A percentile compares a stretch with the other conserved stretches of the same genome.
phyloP scores from a whole-genome alignment of 2,888 invertebrate genomes.

The Sussaba pulchella region DNA sequence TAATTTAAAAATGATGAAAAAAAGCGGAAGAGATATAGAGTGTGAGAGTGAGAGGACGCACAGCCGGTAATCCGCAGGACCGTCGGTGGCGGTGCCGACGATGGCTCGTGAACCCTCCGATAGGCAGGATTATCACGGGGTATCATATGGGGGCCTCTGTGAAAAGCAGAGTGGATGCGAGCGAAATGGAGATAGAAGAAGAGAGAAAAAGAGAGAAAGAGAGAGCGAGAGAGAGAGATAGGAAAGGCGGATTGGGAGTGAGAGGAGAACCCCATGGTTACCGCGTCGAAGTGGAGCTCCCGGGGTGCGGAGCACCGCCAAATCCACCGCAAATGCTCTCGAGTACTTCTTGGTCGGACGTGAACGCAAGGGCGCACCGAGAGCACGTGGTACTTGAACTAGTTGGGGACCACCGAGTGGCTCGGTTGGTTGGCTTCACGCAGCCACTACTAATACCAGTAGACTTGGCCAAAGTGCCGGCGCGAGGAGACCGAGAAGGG shows the following conservation, averaged over 20 bases:
- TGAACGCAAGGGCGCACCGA: conserved; percentile 82
- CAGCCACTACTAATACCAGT: conserved; percentile 67
- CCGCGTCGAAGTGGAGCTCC: conserved; percentile 71
- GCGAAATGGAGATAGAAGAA: conserved; percentile 49
- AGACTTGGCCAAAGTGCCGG: conserved; percentile 62
- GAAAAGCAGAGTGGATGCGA: conserved; percentile 57
- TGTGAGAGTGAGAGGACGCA: conserved; percentile 34
- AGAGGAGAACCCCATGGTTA: conserved; percentile 76
- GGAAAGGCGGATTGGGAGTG: conserved; percentile 40
- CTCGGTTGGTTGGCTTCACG: conserved; percentile 73
- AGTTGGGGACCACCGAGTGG: conserved; percentile 83
- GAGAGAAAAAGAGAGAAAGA: conserved; percentile 37
- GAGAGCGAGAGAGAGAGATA: conserved; percentile 40
- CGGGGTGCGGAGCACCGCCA: conserved; percentile 81
- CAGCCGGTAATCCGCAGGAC: conserved; percentile 59
- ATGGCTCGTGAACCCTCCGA: conserved; percentile 69
- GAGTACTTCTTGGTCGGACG: conserved; percentile 83
- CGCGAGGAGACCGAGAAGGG: conserved; percentile 34
- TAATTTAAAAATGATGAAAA: too few relatives aligned
- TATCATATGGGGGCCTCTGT: conserved; percentile 83
- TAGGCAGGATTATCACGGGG: conserved; percentile 78
- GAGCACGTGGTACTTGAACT: conserved; percentile 83
- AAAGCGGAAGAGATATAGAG: neutral
- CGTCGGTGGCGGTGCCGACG: conserved; percentile 41
- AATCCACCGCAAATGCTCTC: conserved; percentile 84